Evolutionary conservation across 2,888 invertebrate species (phyloP).

Genomic region (Dolomedes plantarius): DNA sequence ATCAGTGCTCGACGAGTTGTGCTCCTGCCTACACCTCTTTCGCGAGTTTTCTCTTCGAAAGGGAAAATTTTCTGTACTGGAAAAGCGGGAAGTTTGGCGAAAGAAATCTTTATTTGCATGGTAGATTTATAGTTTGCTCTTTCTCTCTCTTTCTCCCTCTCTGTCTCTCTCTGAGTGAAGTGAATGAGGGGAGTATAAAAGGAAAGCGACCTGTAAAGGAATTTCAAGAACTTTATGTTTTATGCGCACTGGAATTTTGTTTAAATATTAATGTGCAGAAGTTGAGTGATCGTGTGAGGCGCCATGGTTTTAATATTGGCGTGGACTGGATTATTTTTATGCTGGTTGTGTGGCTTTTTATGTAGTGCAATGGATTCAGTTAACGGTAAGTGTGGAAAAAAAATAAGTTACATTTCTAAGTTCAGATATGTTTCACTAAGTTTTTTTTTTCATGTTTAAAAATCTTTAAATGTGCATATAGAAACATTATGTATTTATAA

Average conservation of each 20-base stretch:
- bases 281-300: background rate
- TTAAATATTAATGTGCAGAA: slow-evolving; percentile 6
- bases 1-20: slow-evolving; percentile 9
- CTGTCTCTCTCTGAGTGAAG: no score
- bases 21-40: slow-evolving; percentile 1
- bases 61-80: background rate
- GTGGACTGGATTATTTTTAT: slow-evolving; percentile 2
- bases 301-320: slow-evolving; percentile 7
- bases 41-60: background rate
- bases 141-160: no score
- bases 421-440: no score
- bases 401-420: no score
- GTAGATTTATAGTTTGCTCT: background rate
- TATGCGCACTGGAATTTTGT: background rate
- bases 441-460: no score
- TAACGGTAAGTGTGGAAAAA: background rate
- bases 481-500: no score
- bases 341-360: background rate
- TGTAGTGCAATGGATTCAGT: slow-evolving; percentile 3
- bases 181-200: background rate
- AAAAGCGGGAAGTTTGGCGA: no score
- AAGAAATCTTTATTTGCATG: no score
- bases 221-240: background rate
- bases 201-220: background rate
- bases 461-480: no score